Percentiles rank a stretch among this genome's conserved stretches.
Evolutionary conservation across 2,113 vertebrate genomes (phyloP).

Genomic region (Nerophis lumbriciformis): DNA sequence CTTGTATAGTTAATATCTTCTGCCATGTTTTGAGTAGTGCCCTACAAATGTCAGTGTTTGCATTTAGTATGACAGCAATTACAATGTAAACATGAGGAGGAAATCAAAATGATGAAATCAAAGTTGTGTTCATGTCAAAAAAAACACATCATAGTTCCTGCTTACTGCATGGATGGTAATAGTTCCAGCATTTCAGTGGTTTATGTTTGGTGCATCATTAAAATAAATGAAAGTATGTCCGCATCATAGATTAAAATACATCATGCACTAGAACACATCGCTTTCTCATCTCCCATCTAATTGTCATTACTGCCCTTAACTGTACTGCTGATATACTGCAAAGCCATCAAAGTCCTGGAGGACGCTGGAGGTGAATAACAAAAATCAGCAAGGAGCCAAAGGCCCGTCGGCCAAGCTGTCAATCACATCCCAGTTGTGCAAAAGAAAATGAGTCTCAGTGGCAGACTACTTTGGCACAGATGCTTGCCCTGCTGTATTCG

Average conservation of each 20-base stretch:
- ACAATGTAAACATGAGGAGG: constrained; percentile 5
- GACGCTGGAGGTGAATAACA: constrained; percentile 56
- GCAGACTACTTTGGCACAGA: constrained; percentile 45
- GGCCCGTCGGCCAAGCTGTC: constrained; percentile 63
- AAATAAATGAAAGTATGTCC: neutral
- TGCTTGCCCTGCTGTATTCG: constrained; percentile 47
- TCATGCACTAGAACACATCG: constrained; percentile 1
- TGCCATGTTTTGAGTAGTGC: constrained; percentile 38
- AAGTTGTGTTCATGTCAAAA: neutral
- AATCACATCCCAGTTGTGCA: constrained; percentile 50
- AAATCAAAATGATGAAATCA: neutral
- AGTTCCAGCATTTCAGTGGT: neutral
- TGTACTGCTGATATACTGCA: constrained; percentile 54
- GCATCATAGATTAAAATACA: neutral
- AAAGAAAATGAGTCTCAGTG: constrained; percentile 46
- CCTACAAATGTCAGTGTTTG: constrained; percentile 27
- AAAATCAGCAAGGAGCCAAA: constrained; percentile 56
- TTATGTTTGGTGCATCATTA: neutral
- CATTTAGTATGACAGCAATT: constrained; percentile 32
- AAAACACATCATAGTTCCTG: neutral
- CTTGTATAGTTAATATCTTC: constrained; percentile 42
- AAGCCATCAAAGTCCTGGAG: constrained; percentile 52
- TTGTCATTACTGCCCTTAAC: constrained; percentile 53
- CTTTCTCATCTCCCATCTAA: constrained; percentile 38
- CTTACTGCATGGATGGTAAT: neutral